Percentiles rank a stretch among this genome's conserved stretches.
Conservation (phyloP, 2,797 vertebrate species). For the Muraenolepis orangiensis region DNA sequence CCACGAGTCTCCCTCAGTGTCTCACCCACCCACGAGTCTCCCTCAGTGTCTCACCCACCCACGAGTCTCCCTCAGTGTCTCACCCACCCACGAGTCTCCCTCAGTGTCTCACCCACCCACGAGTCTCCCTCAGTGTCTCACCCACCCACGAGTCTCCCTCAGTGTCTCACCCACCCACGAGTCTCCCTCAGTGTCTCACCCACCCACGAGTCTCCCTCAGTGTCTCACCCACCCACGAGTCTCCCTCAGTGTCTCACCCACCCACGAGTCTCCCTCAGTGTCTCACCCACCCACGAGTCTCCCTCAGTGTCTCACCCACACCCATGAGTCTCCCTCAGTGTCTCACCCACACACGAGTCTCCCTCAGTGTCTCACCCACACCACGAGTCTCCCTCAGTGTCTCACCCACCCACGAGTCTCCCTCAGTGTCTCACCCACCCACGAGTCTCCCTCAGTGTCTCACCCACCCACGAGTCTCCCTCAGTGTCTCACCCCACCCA, state of each 20-base stretch:
- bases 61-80: slow-evolving; percentile 23
- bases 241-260: too few species aligned
- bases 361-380: too few species aligned
- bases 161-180: slow-evolving; percentile 15
- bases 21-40: not conserved
- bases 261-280: not conserved
- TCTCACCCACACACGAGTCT: slow-evolving; percentile 13
- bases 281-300: slow-evolving; percentile 13
- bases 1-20: slow-evolving; percentile 22
- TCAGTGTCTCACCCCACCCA: too few species aligned
- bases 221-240: slow-evolving; percentile 14
- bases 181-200: too few species aligned
- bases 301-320: too few species aligned
- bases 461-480: slow-evolving; percentile 21
- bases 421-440: too few species aligned
- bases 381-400: not conserved
- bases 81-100: not conserved
- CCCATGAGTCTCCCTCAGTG: not conserved
- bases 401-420: slow-evolving; percentile 20
- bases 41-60: slow-evolving; percentile 4
- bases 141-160: not conserved
- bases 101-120: slow-evolving; percentile 16
- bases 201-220: not conserved
- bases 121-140: too few species aligned
- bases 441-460: not conserved